A percentile compares a stretch with the other conserved stretches of the same genome.
phyloP scores from a whole-genome alignment of 1,140 invertebrate species.

The Homalodisca vitripennis region DNA sequence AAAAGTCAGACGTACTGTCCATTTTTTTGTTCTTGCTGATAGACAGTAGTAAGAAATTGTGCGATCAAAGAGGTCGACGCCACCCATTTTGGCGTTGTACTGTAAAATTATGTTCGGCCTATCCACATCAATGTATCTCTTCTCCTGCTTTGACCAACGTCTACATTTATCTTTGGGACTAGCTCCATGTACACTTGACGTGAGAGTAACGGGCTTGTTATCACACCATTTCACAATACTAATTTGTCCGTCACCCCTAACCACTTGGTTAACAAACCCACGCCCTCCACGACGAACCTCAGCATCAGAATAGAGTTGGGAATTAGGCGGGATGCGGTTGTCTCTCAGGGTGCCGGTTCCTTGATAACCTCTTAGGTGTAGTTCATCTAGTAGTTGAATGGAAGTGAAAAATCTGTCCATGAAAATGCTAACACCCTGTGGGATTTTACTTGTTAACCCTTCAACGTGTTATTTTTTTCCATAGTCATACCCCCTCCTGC shows the following conservation, averaged over 20 bases:
- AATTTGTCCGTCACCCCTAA: not conserved
- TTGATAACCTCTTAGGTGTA: conserved; percentile 19
- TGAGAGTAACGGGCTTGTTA: not conserved
- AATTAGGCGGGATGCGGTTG: conserved; percentile 8
- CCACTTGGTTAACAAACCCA: not conserved
- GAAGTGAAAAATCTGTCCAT: conserved; percentile 33
- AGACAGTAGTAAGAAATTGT: too few relatives aligned
- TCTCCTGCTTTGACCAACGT: not conserved
- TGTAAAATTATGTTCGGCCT: too few relatives aligned
- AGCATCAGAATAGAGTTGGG: not conserved
- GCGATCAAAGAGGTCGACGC: too few relatives aligned
- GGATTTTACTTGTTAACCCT: conserved; percentile 22
- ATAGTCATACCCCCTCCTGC: too few relatives aligned
- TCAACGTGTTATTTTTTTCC: too few relatives aligned
- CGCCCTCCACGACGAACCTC: not conserved
- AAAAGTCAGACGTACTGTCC: too few relatives aligned
- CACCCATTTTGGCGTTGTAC: too few relatives aligned
- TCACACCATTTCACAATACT: not conserved
- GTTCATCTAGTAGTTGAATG: conserved; percentile 21
- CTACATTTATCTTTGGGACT: not conserved
- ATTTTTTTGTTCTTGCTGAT: too few relatives aligned
- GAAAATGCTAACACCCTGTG: conserved; percentile 3
- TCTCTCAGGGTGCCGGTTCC: conserved; percentile 30
- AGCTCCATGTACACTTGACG: not conserved
- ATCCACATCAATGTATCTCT: too few relatives aligned